A percentile compares a stretch with the other conserved stretches of the same genome.
These are phyloP conservation scores for Dromiciops gliroides DNA, from an alignment of 2,113 vertebrate species.

Conservation along the genomic window DNA sequence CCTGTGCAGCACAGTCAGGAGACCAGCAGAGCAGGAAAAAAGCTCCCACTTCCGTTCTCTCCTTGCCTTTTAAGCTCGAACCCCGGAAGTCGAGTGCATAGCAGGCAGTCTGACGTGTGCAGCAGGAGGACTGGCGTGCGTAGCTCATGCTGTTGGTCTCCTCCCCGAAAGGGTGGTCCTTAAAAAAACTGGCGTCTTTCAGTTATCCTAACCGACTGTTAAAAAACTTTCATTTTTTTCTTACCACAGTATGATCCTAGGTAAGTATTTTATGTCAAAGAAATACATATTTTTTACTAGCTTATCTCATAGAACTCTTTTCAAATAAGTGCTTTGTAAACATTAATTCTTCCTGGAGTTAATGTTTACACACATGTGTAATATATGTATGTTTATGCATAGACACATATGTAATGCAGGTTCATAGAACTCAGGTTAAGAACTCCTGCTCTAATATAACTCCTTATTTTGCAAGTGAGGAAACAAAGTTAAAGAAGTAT, in stretches of 20 bases:
- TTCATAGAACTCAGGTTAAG: neutral
- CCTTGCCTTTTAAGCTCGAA: too few species aligned
- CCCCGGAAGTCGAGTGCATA: too few species aligned
- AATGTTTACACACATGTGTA: neutral
- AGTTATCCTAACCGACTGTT: too few species aligned
- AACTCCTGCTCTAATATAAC: neutral
- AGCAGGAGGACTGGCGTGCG: too few species aligned
- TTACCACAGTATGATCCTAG: neutral
- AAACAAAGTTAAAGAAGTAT: neutral
- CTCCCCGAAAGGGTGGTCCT: too few species aligned
- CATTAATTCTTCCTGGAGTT: neutral
- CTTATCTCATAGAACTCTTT: neutral
- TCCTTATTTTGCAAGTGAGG: neutral
- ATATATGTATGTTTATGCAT: neutral
- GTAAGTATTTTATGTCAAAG: neutral
- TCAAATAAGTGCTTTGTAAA: neutral
- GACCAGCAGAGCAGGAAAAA: too few species aligned
- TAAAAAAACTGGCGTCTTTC: too few species aligned
- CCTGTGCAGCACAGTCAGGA: too few species aligned
- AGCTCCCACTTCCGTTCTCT: too few species aligned
- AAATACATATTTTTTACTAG: neutral
- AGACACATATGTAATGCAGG: neutral
- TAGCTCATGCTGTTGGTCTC: too few species aligned
- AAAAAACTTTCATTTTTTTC: too few species aligned
- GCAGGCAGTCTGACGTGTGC: too few species aligned